Evolutionary conservation across 2,888 invertebrate species (phyloP).

Genomic region (Drosophila mulleri): DNA sequence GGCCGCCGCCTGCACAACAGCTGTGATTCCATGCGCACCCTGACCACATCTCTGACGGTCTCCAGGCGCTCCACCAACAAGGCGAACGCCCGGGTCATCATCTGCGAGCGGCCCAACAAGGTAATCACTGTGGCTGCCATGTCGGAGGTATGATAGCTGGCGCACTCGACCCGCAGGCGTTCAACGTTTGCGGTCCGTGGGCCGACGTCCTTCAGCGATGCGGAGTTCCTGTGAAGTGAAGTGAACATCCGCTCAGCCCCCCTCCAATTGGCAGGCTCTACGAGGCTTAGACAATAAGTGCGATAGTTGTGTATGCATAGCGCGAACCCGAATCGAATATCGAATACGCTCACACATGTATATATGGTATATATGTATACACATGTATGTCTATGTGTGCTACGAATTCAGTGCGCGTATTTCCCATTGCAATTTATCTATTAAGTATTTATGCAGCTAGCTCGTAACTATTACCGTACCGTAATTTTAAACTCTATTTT

Average conservation of each 20-base stretch:
- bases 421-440: constrained; percentile 34
- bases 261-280: constrained; percentile 4
- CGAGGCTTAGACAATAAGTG: constrained; percentile 79
- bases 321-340: constrained; percentile 28
- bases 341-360: constrained; percentile 3
- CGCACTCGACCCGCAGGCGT: constrained; percentile 69
- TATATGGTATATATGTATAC: constrained; percentile 33
- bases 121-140: constrained; percentile 77
- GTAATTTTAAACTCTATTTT: constrained; percentile 3
- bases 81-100: constrained; percentile 81
- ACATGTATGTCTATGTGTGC: constrained; percentile 26
- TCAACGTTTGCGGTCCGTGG: constrained; percentile 67
- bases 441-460: constrained; percentile 60
- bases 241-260: background rate
- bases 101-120: constrained; percentile 82
- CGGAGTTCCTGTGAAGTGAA: constrained; percentile 69
- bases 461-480: constrained; percentile 13
- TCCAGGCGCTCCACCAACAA: constrained; percentile 84
- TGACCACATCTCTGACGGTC: constrained; percentile 84
- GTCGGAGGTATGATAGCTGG: constrained; percentile 85
- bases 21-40: constrained; percentile 85
- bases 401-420: constrained; percentile 56
- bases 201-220: constrained; percentile 75
- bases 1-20: constrained; percentile 84
- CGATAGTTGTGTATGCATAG: constrained; percentile 59